Conservation (phyloP, 2,797 vertebrate species). For the Vultur gryphus region DNA sequence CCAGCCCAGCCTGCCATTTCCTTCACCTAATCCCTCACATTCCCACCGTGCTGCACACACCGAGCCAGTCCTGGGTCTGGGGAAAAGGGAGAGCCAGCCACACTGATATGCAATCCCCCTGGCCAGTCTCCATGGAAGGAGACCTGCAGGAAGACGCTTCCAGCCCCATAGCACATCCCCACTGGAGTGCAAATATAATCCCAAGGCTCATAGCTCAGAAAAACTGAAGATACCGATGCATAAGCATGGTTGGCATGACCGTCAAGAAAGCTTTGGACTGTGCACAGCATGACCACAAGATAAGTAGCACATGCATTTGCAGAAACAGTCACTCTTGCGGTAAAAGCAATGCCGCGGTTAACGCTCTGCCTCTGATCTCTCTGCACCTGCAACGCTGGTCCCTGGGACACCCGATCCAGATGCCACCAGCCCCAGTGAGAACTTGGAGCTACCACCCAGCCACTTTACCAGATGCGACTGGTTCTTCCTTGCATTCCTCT, state of each 20-base stretch:
- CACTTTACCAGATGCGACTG: rapidly evolving
- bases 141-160: not conserved
- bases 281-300: not conserved
- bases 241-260: not conserved
- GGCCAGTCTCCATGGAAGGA: not conserved
- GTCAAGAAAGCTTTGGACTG: not conserved
- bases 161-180: not conserved
- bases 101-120: rapidly evolving
- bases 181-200: not conserved
- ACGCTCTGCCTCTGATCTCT: not conserved
- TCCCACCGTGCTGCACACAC: rapidly evolving
- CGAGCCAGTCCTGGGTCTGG: not conserved
- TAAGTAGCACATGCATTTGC: not conserved
- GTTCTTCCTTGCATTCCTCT: not conserved
- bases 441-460: not conserved
- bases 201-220: not conserved
- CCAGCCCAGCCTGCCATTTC: not conserved
- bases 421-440: not conserved
- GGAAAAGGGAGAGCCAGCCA: not conserved
- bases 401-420: not conserved
- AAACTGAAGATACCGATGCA: rapidly evolving
- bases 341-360: not conserved
- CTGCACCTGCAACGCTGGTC: not conserved
- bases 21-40: not conserved
- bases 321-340: not conserved